Base-by-base conservation (phyloP, 2,888 invertebrate genomes). In the Drosophila affinis region DNA sequence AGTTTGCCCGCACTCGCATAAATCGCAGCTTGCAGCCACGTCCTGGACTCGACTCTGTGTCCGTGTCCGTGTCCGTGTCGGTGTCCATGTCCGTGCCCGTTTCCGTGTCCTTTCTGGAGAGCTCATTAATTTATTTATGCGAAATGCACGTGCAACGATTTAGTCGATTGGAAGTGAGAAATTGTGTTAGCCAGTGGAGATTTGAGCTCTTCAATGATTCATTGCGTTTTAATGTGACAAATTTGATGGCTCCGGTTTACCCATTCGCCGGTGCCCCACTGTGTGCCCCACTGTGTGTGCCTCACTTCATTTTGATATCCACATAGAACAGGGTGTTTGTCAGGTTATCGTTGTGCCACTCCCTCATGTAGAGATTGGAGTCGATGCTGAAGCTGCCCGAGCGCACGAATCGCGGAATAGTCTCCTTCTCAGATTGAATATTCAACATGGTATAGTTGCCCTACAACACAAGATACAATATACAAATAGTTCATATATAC, bases 121-220 rank as follows among this genome's bases (percentile, higher is more conserved):
- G 79, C 89, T 88, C 88, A 89, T 88, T 88, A 88, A 88, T 88
- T 86, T 88, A 88, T 88, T 88, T 88, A 90, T 88, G 90, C 71
- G 87, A 88, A 80, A 59, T 81, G 88, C 88, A 88, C 89, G 90
- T 89, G 88, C 89, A 69, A 64, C 87, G 80, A 75, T 79, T 87
- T 80, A 69, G 67, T 78, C 88, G 77, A 77, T 80, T 78, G 81
- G 72, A 88, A 89, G 88, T 89, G 89, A 83, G 79, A 86, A 87
- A 89, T 77, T 74, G 80, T 85, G 87, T 89, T 75, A 57, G 69
- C 61, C 47, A 68, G 72, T 69, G 34, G 58, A 80, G 72, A 75
- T 72, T 62, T 32, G 60, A 62, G 63, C 57, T 45, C 57, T 71
- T 87, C 59, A 87, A 75, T 75, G 68, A 85, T 87, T 81, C 70